phyloP scores from a whole-genome alignment of 2,888 invertebrate species.

The Phymatocera aterrima region DNA sequence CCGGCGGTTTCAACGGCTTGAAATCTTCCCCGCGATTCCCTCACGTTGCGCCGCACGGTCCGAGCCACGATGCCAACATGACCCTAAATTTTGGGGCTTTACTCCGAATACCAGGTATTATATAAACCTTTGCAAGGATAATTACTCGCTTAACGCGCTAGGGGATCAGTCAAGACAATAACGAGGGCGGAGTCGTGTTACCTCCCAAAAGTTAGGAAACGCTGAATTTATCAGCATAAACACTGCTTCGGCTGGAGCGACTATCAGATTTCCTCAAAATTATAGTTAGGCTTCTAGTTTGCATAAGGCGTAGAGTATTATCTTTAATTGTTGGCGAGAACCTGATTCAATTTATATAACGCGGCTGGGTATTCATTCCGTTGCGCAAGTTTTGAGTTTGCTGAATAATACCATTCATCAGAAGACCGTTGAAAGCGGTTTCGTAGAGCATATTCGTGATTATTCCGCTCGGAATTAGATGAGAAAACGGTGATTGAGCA shows the following conservation, averaged over 20 bases:
- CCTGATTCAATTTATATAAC: too few relatives aligned
- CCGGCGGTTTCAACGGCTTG: not conserved
- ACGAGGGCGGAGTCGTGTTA: not conserved
- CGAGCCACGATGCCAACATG: not conserved
- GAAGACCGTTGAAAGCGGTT: too few relatives aligned
- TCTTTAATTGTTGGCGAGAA: too few relatives aligned
- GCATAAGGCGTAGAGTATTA: too few relatives aligned
- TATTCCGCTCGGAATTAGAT: not conserved
- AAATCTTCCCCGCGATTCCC: not conserved
- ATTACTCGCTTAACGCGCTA: conserved; percentile 21
- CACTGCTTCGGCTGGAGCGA: not conserved
- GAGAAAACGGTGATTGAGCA: not conserved
- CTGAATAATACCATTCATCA: too few relatives aligned
- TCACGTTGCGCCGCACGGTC: not conserved
- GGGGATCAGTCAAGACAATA: conserved; percentile 36
- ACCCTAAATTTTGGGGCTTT: conserved; percentile 30
- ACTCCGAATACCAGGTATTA: conserved; percentile 7
- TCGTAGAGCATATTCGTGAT: too few relatives aligned
- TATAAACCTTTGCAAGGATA: conserved; percentile 35
- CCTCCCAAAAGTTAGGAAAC: conserved; percentile 14
- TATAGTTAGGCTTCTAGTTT: too few relatives aligned
- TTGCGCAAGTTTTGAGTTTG: too few relatives aligned
- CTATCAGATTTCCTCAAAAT: not conserved
- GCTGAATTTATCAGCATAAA: not conserved
- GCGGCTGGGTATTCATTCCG: too few relatives aligned